Percentiles rank a stretch among this genome's conserved stretches.
These are phyloP conservation scores for Danio kyathit DNA, from an alignment of 2,797 vertebrate species.

Conservation along the genomic window DNA sequence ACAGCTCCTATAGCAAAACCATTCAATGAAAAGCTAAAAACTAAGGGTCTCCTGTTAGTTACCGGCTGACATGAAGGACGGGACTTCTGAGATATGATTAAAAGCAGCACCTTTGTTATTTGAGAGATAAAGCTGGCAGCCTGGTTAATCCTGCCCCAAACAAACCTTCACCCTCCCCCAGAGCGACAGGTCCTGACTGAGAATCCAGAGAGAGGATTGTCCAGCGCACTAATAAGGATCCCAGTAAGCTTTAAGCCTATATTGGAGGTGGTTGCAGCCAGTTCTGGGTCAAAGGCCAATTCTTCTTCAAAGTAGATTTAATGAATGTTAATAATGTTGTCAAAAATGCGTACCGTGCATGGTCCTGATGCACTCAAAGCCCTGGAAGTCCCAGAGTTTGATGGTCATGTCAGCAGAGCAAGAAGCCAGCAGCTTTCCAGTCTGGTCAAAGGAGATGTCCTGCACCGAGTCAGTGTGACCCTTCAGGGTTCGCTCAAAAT, in stretches of 20 bases:
- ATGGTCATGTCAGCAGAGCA: conserved; percentile 99
- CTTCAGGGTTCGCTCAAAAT: conserved; percentile 98
- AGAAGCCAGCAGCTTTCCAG: conserved; percentile 96
- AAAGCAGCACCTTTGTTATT: conserved; percentile 11
- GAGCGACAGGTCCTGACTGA: conserved; percentile 1
- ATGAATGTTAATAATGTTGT: not conserved
- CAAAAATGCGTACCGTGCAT: conserved; percentile 92
- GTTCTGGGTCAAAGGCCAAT: conserved; percentile 10
- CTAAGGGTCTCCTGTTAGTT: not conserved
- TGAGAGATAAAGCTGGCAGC: conserved; percentile 17
- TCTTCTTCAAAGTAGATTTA: not conserved
- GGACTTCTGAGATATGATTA: not conserved
- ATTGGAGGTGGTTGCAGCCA: conserved; percentile 1
- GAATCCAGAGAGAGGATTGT: conserved; percentile 16
- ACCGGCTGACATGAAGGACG: not conserved
- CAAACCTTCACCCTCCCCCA: conserved; percentile 6
- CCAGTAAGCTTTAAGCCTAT: conserved; percentile 27
- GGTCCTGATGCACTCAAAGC: conserved; percentile 98
- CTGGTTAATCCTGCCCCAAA: conserved; percentile 36
- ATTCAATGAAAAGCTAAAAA: not conserved
- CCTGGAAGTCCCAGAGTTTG: conserved; percentile 99
- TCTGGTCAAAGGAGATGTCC: conserved; percentile 98
- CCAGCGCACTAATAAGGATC: conserved; percentile 22
- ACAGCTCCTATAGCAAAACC: not conserved
- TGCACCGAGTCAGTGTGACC: conserved; percentile 99